phyloP scores from a whole-genome alignment of 2,888 invertebrate species.

The Caenorhabditis sp. region DNA sequence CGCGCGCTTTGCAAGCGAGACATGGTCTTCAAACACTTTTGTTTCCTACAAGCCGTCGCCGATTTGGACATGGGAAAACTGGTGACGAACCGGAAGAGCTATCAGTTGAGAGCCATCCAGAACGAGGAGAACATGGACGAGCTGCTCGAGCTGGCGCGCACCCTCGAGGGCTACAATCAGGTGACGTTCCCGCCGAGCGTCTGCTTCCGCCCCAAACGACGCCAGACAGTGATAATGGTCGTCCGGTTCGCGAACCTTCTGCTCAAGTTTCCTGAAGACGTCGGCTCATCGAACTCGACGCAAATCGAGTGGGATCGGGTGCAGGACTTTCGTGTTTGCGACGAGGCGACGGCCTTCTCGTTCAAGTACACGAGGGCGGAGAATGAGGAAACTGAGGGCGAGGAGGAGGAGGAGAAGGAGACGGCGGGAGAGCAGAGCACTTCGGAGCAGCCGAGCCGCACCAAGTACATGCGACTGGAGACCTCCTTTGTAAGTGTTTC shows the following conservation, averaged over 20 bases:
- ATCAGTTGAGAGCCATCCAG: conserved; percentile 95
- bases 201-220: conserved; percentile 24
- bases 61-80: conserved; percentile 79
- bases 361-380: conserved; percentile 87
- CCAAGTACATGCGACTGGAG: conserved; percentile 40
- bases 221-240: conserved; percentile 41
- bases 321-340: conserved; percentile 83
- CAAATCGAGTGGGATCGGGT: conserved; percentile 53
- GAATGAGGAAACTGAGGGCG: conserved; percentile 2
- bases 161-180: conserved; percentile 92
- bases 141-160: conserved; percentile 89
- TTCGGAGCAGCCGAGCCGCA: not conserved
- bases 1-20: conserved; percentile 83
- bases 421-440: not conserved
- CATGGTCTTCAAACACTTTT: conserved; percentile 85
- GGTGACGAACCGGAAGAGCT: conserved; percentile 83
- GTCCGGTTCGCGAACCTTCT: conserved; percentile 33
- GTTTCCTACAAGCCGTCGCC: conserved; percentile 78
- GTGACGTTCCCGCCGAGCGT: conserved; percentile 93
- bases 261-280: conserved; percentile 43
- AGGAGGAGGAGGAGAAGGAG: conserved; percentile 78
- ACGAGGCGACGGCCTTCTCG: conserved; percentile 92
- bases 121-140: conserved; percentile 89
- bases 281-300: too few relatives aligned
- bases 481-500: conserved; percentile 48